A percentile compares a stretch with the other conserved stretches of the same genome.
Conservation (phyloP, 2,797 vertebrate genomes). For the Diceros bicornis region DNA sequence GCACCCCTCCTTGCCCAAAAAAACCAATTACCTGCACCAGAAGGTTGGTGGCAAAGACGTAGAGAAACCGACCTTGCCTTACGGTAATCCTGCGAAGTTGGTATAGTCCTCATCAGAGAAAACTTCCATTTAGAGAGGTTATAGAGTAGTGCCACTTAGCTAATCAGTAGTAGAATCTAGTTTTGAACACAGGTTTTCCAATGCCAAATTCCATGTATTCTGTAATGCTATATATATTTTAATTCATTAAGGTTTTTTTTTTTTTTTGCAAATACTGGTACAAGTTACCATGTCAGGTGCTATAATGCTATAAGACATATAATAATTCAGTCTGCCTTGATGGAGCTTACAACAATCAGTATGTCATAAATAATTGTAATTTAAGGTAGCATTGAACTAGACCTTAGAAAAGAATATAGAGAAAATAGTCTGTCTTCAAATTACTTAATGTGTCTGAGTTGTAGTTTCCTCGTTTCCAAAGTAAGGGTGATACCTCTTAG, state of each 20-base stretch:
- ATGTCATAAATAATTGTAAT: constrained; percentile 13
- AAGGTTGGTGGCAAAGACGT: neutral
- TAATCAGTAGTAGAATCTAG: neutral
- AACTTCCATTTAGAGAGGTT: neutral
- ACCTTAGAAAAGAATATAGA: neutral
- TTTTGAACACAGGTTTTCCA: neutral
- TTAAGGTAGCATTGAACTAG: constrained; percentile 12
- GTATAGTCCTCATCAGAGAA: neutral
- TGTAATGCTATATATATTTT: neutral
- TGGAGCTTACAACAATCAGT: neutral
- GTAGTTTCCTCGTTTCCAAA: constrained; percentile 36
- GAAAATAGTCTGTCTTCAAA: neutral
- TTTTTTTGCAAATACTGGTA: neutral
- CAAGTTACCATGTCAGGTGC: neutral
- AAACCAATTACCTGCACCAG: neutral
- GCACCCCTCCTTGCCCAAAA: rapidly evolving
- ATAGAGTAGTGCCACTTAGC: neutral
- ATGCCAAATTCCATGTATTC: neutral
- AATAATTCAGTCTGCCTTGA: constrained; percentile 4
- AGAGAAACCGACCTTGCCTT: neutral
- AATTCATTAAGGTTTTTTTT: neutral
- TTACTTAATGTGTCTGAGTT: neutral
- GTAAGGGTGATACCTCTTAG: neutral
- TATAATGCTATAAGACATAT: neutral
- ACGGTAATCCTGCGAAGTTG: neutral